Evolutionary conservation across 2,113 vertebrate genomes (phyloP).

Genomic region (Probosciger aterrimus): DNA sequence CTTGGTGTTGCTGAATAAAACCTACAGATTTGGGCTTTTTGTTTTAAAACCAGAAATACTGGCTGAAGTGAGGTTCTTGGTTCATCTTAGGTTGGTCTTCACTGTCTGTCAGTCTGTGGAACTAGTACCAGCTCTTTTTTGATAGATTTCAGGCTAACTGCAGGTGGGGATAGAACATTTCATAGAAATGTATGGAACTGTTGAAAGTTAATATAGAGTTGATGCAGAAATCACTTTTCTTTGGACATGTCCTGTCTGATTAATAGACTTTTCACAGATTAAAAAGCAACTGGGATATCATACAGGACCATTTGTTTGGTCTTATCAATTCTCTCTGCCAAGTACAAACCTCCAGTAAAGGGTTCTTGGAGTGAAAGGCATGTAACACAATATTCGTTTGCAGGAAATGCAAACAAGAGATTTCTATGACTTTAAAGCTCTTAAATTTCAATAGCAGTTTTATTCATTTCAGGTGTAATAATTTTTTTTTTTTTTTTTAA

Average conservation of each 20-base stretch:
- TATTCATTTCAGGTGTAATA: not conserved
- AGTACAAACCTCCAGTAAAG: not conserved
- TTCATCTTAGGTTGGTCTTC: slow-evolving; percentile 36
- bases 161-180: not conserved
- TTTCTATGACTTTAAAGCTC: not conserved
- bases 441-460: not conserved
- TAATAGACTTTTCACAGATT: slow-evolving; percentile 17
- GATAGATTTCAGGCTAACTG: slow-evolving; percentile 18
- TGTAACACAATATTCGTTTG: not conserved
- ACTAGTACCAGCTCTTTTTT: not conserved
- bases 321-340: not conserved
- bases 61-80: not conserved
- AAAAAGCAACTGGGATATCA: not conserved
- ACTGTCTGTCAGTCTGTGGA: not conserved
- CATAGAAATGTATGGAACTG: not conserved
- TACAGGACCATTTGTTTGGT: not conserved
- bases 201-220: slow-evolving; percentile 1
- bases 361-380: not conserved
- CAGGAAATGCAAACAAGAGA: not conserved
- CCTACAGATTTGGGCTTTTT: not conserved
- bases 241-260: not conserved
- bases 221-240: not conserved
- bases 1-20: not conserved
- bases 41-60: slow-evolving; percentile 7
- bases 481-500: not conserved